These are phyloP conservation scores for Perognathus longimembris DNA, from an alignment of 2,113 vertebrate genomes.

Conservation along the genomic window DNA sequence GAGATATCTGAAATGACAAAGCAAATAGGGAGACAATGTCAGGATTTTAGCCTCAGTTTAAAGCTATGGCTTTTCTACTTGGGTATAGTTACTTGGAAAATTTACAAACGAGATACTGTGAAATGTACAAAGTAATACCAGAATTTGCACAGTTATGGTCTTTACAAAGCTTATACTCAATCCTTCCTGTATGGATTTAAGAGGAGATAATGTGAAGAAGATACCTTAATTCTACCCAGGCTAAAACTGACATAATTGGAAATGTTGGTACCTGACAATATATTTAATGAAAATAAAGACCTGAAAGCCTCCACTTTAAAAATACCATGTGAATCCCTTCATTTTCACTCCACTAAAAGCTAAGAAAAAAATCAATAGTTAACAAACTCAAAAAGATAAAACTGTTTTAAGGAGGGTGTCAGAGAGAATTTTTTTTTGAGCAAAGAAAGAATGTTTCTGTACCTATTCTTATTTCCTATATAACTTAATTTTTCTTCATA, in stretches of 20 bases:
- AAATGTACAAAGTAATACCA: not conserved
- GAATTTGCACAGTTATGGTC: not conserved
- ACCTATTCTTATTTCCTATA: not conserved
- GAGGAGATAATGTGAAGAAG: conserved; percentile 29
- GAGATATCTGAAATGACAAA: conserved; percentile 40
- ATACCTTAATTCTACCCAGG: not conserved
- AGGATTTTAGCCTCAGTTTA: not conserved
- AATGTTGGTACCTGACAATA: conserved; percentile 38
- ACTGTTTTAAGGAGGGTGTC: not conserved
- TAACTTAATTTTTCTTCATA: not conserved
- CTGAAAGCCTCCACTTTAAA: conserved; percentile 30
- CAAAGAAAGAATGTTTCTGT: not conserved
- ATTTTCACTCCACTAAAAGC: conserved; percentile 44
- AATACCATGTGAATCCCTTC: not conserved
- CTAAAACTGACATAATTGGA: conserved; percentile 14
- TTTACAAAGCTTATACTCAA: not conserved
- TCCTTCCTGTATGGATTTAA: not conserved
- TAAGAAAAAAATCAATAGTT: conserved; percentile 42
- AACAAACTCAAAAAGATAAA: conserved; percentile 33
- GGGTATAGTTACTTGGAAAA: conserved; percentile 22
- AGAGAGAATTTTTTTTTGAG: not conserved
- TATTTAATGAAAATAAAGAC: conserved; percentile 56
- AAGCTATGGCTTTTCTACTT: not conserved
- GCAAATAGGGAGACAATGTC: not conserved
- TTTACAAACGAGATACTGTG: conserved; percentile 12